phyloP scores from a whole-genome alignment of 2,888 invertebrate genomes.

The Campoplex capitator region DNA sequence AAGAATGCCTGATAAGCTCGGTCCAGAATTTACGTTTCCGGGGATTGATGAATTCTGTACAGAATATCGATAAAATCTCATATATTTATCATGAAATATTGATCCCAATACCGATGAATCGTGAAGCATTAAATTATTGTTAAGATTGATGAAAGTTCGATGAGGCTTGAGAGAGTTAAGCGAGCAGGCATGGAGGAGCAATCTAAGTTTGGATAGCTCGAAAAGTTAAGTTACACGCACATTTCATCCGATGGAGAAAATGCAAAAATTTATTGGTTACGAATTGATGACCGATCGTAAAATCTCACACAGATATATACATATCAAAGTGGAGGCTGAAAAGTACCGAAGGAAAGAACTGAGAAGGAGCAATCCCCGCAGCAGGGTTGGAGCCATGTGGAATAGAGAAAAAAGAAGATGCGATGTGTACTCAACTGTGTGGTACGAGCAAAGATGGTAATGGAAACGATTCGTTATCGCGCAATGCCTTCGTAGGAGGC shows the following conservation, averaged over 20 bases:
- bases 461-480: constrained; percentile 76
- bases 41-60: background rate
- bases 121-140: background rate
- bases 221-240: background rate
- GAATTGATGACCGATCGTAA: constrained; percentile 52
- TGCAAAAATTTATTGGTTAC: constrained; percentile 23
- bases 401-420: constrained; percentile 54
- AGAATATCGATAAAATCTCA: background rate
- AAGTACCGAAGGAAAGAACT: constrained; percentile 11
- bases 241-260: background rate
- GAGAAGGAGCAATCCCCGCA: constrained; percentile 38
- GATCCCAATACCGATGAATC: background rate
- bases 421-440: constrained; percentile 30
- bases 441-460: constrained; percentile 63
- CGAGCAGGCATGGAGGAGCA: background rate
- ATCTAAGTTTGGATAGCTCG: background rate
- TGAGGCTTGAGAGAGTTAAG: background rate
- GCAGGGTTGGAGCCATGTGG: constrained; percentile 65
- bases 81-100: background rate
- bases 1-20: background rate
- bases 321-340: constrained; percentile 1
- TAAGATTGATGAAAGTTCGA: background rate
- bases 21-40: background rate
- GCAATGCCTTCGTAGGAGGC: constrained; percentile 73
- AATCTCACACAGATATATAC: constrained; percentile 33